A percentile compares a stretch with the other conserved stretches of the same genome.
These are phyloP conservation scores for Patella caerulea DNA, from an alignment of 2,888 invertebrate genomes.

Conservation along the genomic window DNA sequence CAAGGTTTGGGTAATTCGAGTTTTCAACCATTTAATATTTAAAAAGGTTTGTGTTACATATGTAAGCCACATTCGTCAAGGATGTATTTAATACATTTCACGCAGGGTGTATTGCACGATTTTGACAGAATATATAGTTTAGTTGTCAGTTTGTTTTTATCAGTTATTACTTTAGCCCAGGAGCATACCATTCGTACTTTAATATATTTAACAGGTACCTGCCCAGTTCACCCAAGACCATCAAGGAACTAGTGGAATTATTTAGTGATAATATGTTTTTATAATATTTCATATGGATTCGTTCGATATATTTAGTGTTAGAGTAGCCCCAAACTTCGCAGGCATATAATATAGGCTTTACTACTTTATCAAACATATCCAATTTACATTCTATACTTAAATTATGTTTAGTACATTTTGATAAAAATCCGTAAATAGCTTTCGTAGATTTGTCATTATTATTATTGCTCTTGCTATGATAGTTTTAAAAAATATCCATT, in stretches of 20 bases:
- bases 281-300: conserved; percentile 3
- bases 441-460: neutral
- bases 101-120: neutral
- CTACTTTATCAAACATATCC: neutral
- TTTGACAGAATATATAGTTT: neutral
- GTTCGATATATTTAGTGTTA: neutral
- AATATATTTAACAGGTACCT: neutral
- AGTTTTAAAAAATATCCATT: neutral
- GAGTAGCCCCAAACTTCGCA: neutral
- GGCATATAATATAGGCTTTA: neutral
- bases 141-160: neutral
- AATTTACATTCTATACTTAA: neutral
- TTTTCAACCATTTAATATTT: neutral
- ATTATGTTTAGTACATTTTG: neutral
- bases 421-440: neutral
- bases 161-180: neutral
- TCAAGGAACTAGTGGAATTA: neutral
- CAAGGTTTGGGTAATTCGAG: neutral
- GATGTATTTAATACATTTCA: neutral
- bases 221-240: neutral
- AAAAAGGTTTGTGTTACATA: neutral
- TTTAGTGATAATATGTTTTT: neutral
- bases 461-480: neutral
- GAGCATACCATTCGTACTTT: neutral
- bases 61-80: neutral